Base-by-base conservation (phyloP, 2,797 vertebrate species). In the Hoplostethus atlanticus region DNA sequence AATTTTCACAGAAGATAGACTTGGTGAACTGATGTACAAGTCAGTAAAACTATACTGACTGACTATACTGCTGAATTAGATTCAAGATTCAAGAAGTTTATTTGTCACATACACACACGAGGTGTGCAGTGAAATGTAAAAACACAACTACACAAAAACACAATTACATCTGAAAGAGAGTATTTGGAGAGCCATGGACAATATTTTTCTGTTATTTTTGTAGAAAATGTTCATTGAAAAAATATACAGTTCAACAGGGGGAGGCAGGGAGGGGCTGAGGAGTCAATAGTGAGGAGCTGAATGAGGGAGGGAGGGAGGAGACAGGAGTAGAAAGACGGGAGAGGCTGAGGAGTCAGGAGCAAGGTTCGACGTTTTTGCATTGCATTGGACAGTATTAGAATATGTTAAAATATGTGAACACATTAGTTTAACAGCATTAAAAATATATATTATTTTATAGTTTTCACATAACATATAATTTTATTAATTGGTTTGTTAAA, bases 1-100 rank as follows among this genome's bases (percentile, higher is more conserved):
- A 81, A 50, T 7, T 79, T 67, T 42, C 67, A 66, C n/a, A 71
- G 1, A 44, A 54, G 42, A 51, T 48, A 28, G 28, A 28, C 3
- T 2, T 28, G 28, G 3, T 28, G 28, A 28, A 28, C 28, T 28
- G 28, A 28, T 28, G 28, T 28, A 28, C 28, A 28, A 28, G 2
- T 28, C 28, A 28, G 21, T 21, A 21, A 21, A 21, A 21, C 21
- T 21, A 21, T 21, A 21, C 21, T 21, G 21, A 21, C 21, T 21
- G 21, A 21, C 21, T 21, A 21, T 21, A 21, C 21, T 21, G 21
- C 21, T 21, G 21, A 21, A 21, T n/a, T n/a, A n/a, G n/a, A n/a
- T n/a, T n/a, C n/a, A n/a, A n/a, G n/a, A n/a, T n/a, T n/a, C n/a
- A n/a, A n/a, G n/a, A n/a, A n/a, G n/a, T n/a, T n/a, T n/a, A n/a